Conservation (phyloP, 1,140 invertebrate species). For the Tribolium castaneum region DNA sequence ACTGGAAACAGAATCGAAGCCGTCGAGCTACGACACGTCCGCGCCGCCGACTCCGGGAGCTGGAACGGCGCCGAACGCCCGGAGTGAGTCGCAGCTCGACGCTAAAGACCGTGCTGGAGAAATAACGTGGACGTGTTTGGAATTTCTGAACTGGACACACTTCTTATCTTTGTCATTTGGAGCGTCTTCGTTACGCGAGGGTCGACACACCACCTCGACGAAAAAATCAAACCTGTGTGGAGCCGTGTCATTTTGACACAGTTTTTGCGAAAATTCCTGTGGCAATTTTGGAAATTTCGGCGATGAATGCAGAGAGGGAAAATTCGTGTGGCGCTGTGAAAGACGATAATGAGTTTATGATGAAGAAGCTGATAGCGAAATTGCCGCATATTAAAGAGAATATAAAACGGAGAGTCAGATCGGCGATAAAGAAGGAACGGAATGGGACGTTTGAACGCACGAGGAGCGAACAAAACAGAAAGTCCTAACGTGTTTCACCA, state of each 20-base stretch:
- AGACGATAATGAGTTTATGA: not conserved
- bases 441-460: not conserved
- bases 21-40: conserved; percentile 20
- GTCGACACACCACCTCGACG: not conserved
- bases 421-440: not conserved
- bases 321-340: not conserved
- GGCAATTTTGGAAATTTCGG: not conserved
- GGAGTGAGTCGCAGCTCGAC: conserved; percentile 36
- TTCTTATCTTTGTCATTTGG: conserved; percentile 29
- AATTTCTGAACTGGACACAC: conserved; percentile 49
- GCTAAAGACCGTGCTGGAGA: conserved; percentile 46
- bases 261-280: not conserved
- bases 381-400: not conserved
- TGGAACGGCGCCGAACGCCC: not conserved
- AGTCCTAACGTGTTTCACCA: not conserved
- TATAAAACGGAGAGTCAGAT: not conserved
- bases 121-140: conserved; percentile 56
- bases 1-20: conserved; percentile 52
- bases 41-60: not conserved
- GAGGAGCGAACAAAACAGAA: not conserved
- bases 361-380: not conserved
- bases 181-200: conserved; percentile 1
- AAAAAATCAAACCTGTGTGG: not conserved
- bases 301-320: not conserved
- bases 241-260: not conserved